These are phyloP conservation scores for Drosophila gunungcola DNA, from an alignment of 1,140 invertebrate genomes.

Conservation along the genomic window DNA sequence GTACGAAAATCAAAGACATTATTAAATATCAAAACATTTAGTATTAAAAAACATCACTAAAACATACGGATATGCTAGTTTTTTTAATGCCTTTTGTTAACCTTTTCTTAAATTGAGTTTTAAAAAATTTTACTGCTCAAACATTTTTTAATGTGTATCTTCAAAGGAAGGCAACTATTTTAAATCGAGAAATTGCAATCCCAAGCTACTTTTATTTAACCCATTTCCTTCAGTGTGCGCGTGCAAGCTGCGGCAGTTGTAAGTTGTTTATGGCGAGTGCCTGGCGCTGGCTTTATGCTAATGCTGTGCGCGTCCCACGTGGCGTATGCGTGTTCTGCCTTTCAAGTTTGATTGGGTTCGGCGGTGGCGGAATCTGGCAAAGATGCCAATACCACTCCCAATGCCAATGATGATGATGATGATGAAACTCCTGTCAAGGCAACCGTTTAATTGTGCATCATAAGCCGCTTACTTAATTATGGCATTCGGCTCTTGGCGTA, in stretches of 20 bases:
- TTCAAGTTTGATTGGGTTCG: conserved; percentile 45
- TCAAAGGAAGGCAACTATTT: neutral
- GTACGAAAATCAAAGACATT: no score
- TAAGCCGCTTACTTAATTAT: conserved; percentile 75
- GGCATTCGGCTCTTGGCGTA: conserved; percentile 37
- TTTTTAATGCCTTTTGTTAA: no score
- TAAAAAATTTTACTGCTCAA: neutral
- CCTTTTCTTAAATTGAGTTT: neutral
- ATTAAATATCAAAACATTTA: no score
- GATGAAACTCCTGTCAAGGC: conserved; percentile 49
- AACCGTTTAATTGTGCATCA: conserved; percentile 72
- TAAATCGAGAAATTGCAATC: neutral
- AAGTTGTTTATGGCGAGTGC: conserved; percentile 52
- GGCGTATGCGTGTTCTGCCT: conserved; percentile 65
- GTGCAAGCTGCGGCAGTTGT: conserved; percentile 28
- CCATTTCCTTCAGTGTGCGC: conserved; percentile 6
- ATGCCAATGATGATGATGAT: conserved; percentile 7
- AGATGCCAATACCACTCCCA: conserved; percentile 19
- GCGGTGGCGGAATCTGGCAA: conserved; percentile 10
- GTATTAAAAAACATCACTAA: no score
- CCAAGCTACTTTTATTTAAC: no score
- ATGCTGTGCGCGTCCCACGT: conserved; percentile 56
- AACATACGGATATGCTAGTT: no score
- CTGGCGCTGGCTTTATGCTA: conserved; percentile 59
- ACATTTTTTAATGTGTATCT: neutral